Conservation (phyloP, 2,113 vertebrate genomes). For the Esox niger region DNA sequence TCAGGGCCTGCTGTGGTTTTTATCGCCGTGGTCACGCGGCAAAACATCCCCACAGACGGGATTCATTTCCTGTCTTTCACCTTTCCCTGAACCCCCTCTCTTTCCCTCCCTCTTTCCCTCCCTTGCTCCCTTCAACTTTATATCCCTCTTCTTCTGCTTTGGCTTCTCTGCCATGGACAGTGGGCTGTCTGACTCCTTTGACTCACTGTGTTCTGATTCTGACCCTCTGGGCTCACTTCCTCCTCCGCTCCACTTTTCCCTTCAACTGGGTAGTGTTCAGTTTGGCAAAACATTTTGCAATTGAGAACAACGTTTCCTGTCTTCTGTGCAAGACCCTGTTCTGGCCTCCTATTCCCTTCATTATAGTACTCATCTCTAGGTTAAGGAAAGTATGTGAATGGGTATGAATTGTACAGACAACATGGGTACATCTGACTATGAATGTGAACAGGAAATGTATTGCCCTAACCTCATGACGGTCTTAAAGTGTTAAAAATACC, state of each 20-base stretch:
- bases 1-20: constrained; percentile 61
- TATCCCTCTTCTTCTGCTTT: constrained; percentile 11
- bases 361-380: neutral
- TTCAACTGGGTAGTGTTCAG: neutral
- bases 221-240: constrained; percentile 1
- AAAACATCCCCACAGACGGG: constrained; percentile 63
- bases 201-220: neutral
- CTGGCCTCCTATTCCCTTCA: neutral
- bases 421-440: no score
- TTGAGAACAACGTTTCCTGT: no score
- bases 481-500: no score
- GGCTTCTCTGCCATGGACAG: constrained; percentile 6
- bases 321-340: neutral
- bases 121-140: constrained; percentile 35
- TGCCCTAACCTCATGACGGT: no score
- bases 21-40: constrained; percentile 55
- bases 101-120: constrained; percentile 22
- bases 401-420: no score
- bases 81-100: constrained; percentile 68
- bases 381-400: no score
- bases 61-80: constrained; percentile 73
- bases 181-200: neutral
- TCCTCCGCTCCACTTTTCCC: constrained; percentile 5
- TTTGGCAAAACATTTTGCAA: no score
- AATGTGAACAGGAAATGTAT: no score